Percentiles rank a stretch among this genome's conserved stretches.
These are phyloP conservation scores for Trichopria drosophilae DNA, from an alignment of 2,888 invertebrate genomes.

Conservation along the genomic window DNA sequence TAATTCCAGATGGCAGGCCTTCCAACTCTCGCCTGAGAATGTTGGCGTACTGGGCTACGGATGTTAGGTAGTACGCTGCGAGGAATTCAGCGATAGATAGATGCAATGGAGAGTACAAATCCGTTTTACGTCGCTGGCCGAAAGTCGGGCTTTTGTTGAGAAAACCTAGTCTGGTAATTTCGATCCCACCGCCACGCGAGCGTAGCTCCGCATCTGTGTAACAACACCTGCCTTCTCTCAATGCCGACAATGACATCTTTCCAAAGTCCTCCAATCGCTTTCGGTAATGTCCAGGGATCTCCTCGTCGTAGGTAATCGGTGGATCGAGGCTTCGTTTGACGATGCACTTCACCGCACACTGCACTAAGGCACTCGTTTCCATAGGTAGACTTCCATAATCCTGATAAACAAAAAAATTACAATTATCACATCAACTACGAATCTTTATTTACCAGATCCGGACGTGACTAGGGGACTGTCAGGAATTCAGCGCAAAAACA, in stretches of 20 bases:
- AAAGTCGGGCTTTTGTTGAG: constrained; percentile 56
- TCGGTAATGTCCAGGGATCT: constrained; percentile 57
- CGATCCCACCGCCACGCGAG: constrained; percentile 56
- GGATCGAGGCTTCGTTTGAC: constrained; percentile 57
- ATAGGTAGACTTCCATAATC: constrained; percentile 51
- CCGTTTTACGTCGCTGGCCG: constrained; percentile 58
- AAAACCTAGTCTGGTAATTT: constrained; percentile 59
- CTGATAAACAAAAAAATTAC: constrained; percentile 20
- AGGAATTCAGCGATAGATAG: constrained; percentile 61
- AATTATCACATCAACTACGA: too few species aligned
- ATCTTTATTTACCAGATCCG: too few species aligned
- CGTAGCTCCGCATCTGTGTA: constrained; percentile 61
- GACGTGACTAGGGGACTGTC: too few species aligned
- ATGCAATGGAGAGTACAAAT: constrained; percentile 61
- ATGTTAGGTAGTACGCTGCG: constrained; percentile 64
- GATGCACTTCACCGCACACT: constrained; percentile 58
- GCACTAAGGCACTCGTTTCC: constrained; percentile 54
- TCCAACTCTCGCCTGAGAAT: constrained; percentile 62
- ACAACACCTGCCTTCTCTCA: constrained; percentile 59
- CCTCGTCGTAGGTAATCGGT: constrained; percentile 46
- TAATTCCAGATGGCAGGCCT: constrained; percentile 58
- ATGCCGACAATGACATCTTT: constrained; percentile 59
- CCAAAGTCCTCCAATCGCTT: constrained; percentile 62
- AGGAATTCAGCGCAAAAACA: too few species aligned
- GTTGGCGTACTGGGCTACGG: constrained; percentile 61